Conservation (phyloP, 2,888 invertebrate genomes). For the Chrysolina oricalcia region DNA sequence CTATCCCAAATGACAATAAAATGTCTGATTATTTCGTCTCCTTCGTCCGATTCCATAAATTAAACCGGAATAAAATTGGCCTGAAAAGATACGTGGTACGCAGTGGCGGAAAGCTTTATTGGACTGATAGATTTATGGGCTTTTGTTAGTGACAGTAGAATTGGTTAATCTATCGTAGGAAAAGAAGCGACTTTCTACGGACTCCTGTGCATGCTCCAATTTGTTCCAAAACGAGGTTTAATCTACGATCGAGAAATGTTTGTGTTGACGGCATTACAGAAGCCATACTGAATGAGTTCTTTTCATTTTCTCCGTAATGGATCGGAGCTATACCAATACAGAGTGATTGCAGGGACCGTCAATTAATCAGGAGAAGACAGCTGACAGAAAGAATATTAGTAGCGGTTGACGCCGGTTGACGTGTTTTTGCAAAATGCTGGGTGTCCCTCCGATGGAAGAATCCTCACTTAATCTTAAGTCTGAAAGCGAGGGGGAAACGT, state of each 20-base stretch:
- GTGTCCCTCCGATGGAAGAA: no score
- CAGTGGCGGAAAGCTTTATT: slow-evolving; percentile 40
- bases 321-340: neutral
- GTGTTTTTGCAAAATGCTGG: no score
- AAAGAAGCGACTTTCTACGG: slow-evolving; percentile 46
- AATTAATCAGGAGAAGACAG: no score
- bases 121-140: slow-evolving; percentile 46
- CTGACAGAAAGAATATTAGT: no score
- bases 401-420: no score
- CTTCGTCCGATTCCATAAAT: slow-evolving; percentile 23
- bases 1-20: slow-evolving; percentile 18
- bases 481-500: no score
- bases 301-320: neutral
- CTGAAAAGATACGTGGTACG: slow-evolving; percentile 18
- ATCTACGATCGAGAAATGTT: slow-evolving; percentile 44
- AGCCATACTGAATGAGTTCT: slow-evolving; percentile 27
- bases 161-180: slow-evolving; percentile 46
- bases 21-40: slow-evolving; percentile 25
- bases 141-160: slow-evolving; percentile 46
- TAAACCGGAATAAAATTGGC: slow-evolving; percentile 23
- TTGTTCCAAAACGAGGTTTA: slow-evolving; percentile 45
- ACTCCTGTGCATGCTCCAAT: slow-evolving; percentile 37
- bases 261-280: slow-evolving; percentile 41
- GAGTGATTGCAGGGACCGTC: neutral
- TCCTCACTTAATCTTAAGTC: no score